Evolutionary conservation across 2,888 invertebrate genomes (phyloP).

Genomic region (Thera obeliscata): DNA sequence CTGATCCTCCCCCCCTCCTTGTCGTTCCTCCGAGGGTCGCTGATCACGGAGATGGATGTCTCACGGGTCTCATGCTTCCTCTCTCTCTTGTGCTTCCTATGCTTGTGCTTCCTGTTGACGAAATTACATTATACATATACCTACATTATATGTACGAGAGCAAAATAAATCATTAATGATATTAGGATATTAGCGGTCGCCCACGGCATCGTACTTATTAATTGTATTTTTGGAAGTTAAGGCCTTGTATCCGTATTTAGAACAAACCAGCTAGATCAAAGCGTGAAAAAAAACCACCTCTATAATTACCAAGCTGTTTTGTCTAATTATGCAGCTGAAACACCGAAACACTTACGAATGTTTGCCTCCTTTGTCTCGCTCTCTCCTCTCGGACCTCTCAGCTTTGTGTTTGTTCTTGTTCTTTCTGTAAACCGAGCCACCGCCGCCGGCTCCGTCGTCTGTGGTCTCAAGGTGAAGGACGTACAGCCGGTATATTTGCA

Average conservation of each 20-base stretch:
- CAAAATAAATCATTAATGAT: not conserved
- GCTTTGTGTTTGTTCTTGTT: constrained; percentile 58
- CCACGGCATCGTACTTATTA: too few relatives aligned
- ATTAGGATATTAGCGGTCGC: too few relatives aligned
- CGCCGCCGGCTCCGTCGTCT: constrained; percentile 56
- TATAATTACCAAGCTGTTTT: too few relatives aligned
- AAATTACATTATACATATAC: too few relatives aligned
- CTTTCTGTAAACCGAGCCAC: constrained; percentile 71
- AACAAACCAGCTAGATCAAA: too few relatives aligned
- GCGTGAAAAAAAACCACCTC: too few relatives aligned
- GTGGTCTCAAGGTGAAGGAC: constrained; percentile 90
- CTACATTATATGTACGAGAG: not conserved
- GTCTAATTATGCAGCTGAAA: not conserved
- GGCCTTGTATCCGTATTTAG: too few relatives aligned
- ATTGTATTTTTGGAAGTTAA: too few relatives aligned
- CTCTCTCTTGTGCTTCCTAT: constrained; percentile 55
- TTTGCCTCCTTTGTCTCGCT: constrained; percentile 63
- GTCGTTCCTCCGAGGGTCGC: constrained; percentile 66
- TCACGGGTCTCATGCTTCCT: constrained; percentile 65
- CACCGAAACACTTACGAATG: constrained; percentile 55
- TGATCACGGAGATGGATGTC: constrained; percentile 73
- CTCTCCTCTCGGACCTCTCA: constrained; percentile 50
- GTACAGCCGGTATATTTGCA: constrained; percentile 93
- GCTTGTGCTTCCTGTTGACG: constrained; percentile 63
- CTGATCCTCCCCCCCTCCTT: constrained; percentile 66